These are phyloP conservation scores for Indri indri DNA, from an alignment of 2,113 vertebrate species.

Conservation along the genomic window DNA sequence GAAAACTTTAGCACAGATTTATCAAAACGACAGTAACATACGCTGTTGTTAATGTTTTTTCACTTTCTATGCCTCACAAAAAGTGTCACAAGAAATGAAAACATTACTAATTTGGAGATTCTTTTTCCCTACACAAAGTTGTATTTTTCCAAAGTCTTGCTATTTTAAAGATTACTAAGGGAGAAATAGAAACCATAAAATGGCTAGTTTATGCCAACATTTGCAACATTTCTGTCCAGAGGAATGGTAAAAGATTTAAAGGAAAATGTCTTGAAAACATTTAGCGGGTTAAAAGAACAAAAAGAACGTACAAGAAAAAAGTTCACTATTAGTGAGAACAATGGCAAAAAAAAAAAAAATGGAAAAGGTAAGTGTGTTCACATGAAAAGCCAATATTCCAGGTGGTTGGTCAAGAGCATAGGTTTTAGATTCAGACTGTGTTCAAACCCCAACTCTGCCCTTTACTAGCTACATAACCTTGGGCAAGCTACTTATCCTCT, in stretches of 20 bases:
- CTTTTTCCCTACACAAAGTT: background rate
- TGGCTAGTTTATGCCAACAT: background rate
- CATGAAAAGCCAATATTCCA: background rate
- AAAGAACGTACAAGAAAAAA: background rate
- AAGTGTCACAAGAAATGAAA: constrained; percentile 18
- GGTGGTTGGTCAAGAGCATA: background rate
- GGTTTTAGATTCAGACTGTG: background rate
- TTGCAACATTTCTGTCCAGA: background rate
- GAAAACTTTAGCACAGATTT: background rate
- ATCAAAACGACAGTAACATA: background rate
- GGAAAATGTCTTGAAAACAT: constrained; percentile 25
- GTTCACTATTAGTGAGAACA: background rate
- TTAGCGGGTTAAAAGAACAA: background rate
- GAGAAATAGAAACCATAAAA: background rate
- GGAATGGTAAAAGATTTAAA: background rate
- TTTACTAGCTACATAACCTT: background rate
- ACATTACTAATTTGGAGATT: background rate
- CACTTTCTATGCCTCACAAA: background rate
- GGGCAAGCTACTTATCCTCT: background rate
- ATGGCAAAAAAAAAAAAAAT: background rate
- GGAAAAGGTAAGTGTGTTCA: background rate
- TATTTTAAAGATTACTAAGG: constrained; percentile 22
- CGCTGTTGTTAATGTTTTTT: background rate
- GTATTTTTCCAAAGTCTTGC: background rate
- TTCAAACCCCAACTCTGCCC: background rate